Conservation (phyloP, 2,113 vertebrate genomes). For the Paedocypris sp. region DNA sequence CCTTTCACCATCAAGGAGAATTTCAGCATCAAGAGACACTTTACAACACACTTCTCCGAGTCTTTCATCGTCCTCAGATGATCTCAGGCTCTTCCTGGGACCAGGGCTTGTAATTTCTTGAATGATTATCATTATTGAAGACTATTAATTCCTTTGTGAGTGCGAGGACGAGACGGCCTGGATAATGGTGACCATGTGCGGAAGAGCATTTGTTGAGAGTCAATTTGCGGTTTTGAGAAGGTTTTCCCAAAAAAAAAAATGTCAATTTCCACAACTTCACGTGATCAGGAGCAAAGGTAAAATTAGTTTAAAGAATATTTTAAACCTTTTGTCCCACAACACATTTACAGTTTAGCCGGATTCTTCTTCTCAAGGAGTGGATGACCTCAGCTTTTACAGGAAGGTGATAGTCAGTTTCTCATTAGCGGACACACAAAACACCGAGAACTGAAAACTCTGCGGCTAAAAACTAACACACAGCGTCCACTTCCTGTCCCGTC, state of each 20-base stretch:
- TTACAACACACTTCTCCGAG: background rate
- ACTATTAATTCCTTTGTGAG: background rate
- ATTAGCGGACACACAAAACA: conserved; percentile 19
- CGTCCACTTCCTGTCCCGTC: background rate
- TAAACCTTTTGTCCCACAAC: too few relatives aligned
- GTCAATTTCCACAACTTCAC: too few relatives aligned
- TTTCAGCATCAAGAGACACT: background rate
- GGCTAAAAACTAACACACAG: background rate
- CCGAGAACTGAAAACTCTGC: background rate
- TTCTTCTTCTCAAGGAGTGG: background rate
- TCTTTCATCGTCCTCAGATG: conserved; percentile 12
- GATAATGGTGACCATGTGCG: conserved; percentile 4
- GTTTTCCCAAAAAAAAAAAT: too few relatives aligned
- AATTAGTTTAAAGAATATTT: too few relatives aligned
- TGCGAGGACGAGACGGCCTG: background rate
- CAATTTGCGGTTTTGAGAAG: background rate
- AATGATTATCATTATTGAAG: conserved; percentile 5
- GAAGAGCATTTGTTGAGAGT: background rate
- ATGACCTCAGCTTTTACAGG: background rate
- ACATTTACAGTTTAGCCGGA: too few relatives aligned
- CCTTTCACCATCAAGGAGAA: background rate
- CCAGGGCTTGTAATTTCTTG: background rate
- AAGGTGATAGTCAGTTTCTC: conserved; percentile 14
- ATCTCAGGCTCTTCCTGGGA: conserved; percentile 14
- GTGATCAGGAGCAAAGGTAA: too few relatives aligned